phyloP scores from a whole-genome alignment of 1,140 invertebrate species.

The Atta colombica region DNA sequence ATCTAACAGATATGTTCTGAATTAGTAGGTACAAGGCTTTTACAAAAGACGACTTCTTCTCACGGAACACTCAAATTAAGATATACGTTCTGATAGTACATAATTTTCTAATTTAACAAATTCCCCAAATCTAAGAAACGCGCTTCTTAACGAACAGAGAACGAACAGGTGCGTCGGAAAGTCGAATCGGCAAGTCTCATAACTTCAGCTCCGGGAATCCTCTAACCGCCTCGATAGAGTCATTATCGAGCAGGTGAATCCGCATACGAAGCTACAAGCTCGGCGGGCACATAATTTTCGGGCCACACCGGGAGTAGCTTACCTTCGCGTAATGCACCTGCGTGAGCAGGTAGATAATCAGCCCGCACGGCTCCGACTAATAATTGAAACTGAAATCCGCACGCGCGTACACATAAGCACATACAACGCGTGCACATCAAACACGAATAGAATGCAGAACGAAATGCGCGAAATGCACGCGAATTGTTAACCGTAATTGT shows the following conservation, averaged over 20 bases:
- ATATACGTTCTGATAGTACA: background rate
- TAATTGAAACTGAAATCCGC: conserved; percentile 66
- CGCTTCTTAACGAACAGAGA: conserved; percentile 27
- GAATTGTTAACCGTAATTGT: conserved; percentile 45
- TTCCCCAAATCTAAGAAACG: conserved; percentile 15
- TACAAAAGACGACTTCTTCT: background rate
- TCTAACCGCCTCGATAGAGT: conserved; percentile 67
- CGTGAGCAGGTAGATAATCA: conserved; percentile 65
- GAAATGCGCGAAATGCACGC: conserved; percentile 55
- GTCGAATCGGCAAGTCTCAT: conserved; percentile 28
- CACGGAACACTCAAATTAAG: conserved; percentile 17
- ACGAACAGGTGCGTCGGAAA: conserved; percentile 37
- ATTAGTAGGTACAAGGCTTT: background rate
- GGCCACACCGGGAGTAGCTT: conserved; percentile 67
- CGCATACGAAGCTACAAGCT: conserved; percentile 55
- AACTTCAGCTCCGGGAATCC: conserved; percentile 12
- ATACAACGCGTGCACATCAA: background rate
- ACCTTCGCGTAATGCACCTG: conserved; percentile 58
- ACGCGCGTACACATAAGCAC: no score
- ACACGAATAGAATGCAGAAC: conserved; percentile 13
- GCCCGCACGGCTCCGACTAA: conserved; percentile 59
- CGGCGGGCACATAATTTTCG: conserved; percentile 65
- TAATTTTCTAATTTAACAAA: conserved; percentile 37
- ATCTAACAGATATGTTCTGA: background rate
- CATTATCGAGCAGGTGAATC: conserved; percentile 75